These are phyloP conservation scores for Drosophila austrosaltans DNA, from an alignment of 2,888 invertebrate genomes.

Conservation along the genomic window DNA sequence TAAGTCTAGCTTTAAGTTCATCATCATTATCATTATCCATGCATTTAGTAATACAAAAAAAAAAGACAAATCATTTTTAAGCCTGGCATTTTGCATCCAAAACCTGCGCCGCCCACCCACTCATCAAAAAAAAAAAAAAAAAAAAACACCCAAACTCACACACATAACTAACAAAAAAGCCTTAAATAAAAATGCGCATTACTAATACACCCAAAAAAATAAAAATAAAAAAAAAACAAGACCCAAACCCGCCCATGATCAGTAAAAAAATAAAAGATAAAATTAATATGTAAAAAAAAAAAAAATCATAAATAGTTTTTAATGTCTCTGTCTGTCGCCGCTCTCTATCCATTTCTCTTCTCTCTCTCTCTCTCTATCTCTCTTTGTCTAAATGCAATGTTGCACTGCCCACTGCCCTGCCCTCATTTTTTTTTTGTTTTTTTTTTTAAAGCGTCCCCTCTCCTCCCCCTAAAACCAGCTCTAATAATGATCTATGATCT, in stretches of 20 bases:
- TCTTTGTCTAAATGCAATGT: constrained; percentile 27
- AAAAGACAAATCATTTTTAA: background rate
- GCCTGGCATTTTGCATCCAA: constrained; percentile 53
- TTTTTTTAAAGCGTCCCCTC: constrained; percentile 44
- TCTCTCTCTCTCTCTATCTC: constrained; percentile 30
- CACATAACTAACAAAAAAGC: constrained; percentile 46
- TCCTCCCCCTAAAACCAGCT: background rate
- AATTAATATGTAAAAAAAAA: constrained; percentile 21
- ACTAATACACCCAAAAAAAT: constrained; percentile 48
- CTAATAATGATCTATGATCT: constrained; percentile 59
- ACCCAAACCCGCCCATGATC: constrained; percentile 25
- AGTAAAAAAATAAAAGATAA: constrained; percentile 20
- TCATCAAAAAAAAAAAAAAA: background rate
- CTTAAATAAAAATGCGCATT: constrained; percentile 56
- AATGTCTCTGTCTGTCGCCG: constrained; percentile 42
- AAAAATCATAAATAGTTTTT: constrained; percentile 7
- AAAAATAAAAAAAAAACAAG: background rate
- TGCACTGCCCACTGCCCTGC: constrained; percentile 2
- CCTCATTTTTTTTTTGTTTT: background rate
- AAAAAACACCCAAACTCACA: background rate
- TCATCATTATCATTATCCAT: background rate
- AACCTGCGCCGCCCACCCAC: constrained; percentile 4
- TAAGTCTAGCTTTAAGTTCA: constrained; percentile 13
- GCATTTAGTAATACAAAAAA: background rate
- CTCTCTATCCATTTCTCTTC: constrained; percentile 27